Evolutionary conservation across 2,113 vertebrate genomes (phyloP).

Genomic region (Hippolais icterina): DNA sequence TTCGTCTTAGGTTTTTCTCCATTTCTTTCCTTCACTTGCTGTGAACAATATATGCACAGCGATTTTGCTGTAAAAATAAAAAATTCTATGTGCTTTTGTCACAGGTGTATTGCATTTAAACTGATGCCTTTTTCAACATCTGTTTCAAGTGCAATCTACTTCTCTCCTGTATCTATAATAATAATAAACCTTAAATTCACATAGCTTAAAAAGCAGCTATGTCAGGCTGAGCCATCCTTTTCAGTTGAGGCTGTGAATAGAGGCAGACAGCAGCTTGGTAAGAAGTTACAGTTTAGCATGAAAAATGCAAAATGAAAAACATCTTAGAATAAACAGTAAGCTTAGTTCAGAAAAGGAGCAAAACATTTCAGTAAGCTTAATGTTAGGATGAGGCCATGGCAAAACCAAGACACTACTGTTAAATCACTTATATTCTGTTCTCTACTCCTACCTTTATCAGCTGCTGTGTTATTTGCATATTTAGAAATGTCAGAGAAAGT

Average conservation of each 20-base stretch:
- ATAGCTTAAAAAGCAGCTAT: not conserved
- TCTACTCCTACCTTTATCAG: not conserved
- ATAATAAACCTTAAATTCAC: not conserved
- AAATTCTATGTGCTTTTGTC: not conserved
- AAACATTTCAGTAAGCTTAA: not conserved
- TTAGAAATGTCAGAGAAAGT: not conserved
- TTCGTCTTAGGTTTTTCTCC: not conserved
- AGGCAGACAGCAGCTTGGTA: not conserved
- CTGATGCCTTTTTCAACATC: not conserved
- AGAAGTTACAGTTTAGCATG: not conserved
- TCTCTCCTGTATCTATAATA: not conserved
- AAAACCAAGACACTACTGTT: not conserved
- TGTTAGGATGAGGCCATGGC: not conserved
- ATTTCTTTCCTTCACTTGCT: not conserved
- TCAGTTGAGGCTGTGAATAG: not conserved
- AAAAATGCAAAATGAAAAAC: not conserved
- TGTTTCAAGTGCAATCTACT: not conserved
- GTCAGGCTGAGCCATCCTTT: not conserved
- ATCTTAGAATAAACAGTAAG: not conserved
- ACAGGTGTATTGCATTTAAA: not conserved
- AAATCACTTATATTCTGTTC: not conserved
- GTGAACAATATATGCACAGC: not conserved
- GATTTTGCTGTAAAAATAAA: not conserved
- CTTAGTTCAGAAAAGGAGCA: not conserved
- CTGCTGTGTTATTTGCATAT: not conserved